Evolutionary conservation across 2,113 vertebrate species (phyloP), one percentile per base, ranked within the genome.

Genomic region (Columba livia): DNA sequence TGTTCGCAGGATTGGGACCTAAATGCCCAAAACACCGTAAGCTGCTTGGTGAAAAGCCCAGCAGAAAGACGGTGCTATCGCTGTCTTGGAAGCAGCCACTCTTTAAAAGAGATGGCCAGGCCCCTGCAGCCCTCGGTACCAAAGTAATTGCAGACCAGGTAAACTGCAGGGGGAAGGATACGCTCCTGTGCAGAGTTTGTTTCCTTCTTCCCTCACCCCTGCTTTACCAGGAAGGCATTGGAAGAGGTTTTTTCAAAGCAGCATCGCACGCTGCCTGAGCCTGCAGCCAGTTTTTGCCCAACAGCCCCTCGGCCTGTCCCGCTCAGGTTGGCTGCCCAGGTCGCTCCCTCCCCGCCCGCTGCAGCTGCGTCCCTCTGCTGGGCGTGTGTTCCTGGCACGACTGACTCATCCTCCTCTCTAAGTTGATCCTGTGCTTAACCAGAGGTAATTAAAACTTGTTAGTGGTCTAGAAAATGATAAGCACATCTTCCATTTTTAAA

Each of bases 401-500:
- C 26, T 94, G 82, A 90, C 82, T 96, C 95, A 88, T 86, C 23
- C 42, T 81, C 31, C 62, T 87, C 60, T 56, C 72, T 21, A 21
- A 81, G 36, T 17, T 75, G 79, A 69, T 89, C 61, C 19, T 50
- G 4, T 31, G 4, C 62, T 93, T 87, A 53, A 19, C 64, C 14
- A 3, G 23, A 44, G 42, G 83, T 90, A 88, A 88, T 93, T 92
- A 83, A 90, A 67, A n/a, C 29, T 83, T 40, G 82, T 90, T 85
- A 85, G 87, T 54, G 40, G 93, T 86, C 61, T 79, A 18, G 58
- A 75, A 77, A 85, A 75, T 9, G 2, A 66, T 75, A 57, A 75
- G 42, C 17, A 9, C 38, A 19, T 74, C 25, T 95, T 91, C 85
- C 60, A 40, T 91, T 91, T 96, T 85, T 88, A 95, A 94, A 66